phyloP scores from a whole-genome alignment of 2,888 invertebrate genomes.

The Chelonus formosanus region DNA sequence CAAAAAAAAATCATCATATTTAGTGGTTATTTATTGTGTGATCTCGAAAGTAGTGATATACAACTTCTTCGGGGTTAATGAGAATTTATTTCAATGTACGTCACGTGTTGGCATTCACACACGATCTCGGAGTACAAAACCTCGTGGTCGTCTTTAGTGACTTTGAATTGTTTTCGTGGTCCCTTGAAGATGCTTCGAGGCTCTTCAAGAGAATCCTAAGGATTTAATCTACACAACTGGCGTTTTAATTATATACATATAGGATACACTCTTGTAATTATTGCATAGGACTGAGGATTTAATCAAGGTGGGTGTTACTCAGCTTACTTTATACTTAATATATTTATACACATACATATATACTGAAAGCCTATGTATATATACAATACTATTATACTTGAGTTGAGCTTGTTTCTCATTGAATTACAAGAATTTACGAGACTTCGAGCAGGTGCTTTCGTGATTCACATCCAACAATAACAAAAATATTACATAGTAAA shows the following conservation, averaged over 20 bases:
- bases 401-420: too few species aligned
- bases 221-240: slow-evolving; percentile 13
- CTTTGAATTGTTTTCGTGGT: slow-evolving; percentile 48
- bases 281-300: slow-evolving; percentile 21
- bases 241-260: background rate
- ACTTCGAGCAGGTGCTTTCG: too few species aligned
- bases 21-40: too few species aligned
- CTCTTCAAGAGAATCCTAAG: slow-evolving; percentile 56
- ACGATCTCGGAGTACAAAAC: slow-evolving; percentile 34
- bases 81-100: slow-evolving; percentile 52
- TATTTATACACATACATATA: too few species aligned
- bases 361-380: too few species aligned
- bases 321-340: too few species aligned
- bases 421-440: too few species aligned
- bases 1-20: too few species aligned
- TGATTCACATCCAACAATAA: too few species aligned
- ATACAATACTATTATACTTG: too few species aligned
- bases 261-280: slow-evolving; percentile 17
- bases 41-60: background rate
- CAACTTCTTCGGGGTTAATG: slow-evolving; percentile 36
- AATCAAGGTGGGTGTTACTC: slow-evolving; percentile 18
- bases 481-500: background rate
- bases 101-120: slow-evolving; percentile 51
- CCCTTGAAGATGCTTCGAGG: slow-evolving; percentile 52
- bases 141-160: slow-evolving; percentile 33